These are phyloP conservation scores for Pteria penguin DNA, from an alignment of 2,888 invertebrate genomes.

Conservation along the genomic window DNA sequence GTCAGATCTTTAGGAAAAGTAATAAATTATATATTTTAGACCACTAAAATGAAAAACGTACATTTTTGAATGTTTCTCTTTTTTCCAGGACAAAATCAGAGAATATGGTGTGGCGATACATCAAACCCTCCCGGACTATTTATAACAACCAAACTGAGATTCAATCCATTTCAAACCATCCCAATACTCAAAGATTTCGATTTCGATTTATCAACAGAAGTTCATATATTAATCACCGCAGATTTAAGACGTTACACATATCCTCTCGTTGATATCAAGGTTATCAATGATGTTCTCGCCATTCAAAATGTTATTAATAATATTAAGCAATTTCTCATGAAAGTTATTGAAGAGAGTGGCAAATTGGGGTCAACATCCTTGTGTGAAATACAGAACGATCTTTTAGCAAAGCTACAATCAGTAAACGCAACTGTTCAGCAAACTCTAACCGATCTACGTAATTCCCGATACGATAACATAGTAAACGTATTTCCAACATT, in stretches of 20 bases:
- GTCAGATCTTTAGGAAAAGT: too few species aligned
- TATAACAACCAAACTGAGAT: conserved; percentile 24
- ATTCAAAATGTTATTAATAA: conserved; percentile 6
- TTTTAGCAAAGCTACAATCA: too few species aligned
- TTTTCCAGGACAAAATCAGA: conserved; percentile 37
- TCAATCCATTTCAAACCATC: conserved; percentile 48
- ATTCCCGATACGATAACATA: too few species aligned
- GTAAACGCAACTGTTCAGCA: too few species aligned
- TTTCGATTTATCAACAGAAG: conserved; percentile 18
- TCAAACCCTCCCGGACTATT: conserved; percentile 55
- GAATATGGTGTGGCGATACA: conserved; percentile 48
- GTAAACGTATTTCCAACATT: too few species aligned
- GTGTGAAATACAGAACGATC: background rate
- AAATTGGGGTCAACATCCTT: background rate
- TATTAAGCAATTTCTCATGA: too few species aligned
- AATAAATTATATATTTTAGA: too few species aligned
- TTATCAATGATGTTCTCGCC: conserved; percentile 7
- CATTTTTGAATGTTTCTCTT: too few species aligned
- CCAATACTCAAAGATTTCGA: conserved; percentile 45
- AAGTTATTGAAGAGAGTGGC: background rate
- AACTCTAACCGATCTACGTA: too few species aligned
- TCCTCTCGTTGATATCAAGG: background rate
- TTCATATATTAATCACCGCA: conserved; percentile 42
- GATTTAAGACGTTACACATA: conserved; percentile 20
- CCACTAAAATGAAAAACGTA: too few species aligned